Percentiles rank a stretch among this genome's conserved stretches.
phyloP scores from a whole-genome alignment of 2,113 vertebrate species.

The Platichthys stellatus region DNA sequence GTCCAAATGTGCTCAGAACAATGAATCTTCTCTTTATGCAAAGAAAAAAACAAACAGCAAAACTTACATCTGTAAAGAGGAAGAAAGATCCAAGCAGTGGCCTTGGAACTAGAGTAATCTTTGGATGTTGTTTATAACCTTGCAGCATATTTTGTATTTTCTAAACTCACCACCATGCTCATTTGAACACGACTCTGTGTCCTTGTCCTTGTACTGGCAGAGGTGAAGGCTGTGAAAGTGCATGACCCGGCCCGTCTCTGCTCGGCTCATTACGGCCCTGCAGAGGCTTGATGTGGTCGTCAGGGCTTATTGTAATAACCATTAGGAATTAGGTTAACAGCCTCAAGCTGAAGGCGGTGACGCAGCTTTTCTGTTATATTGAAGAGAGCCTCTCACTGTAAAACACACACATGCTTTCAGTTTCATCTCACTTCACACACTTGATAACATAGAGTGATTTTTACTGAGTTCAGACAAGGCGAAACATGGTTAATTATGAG shows the following conservation, averaged over 20 bases:
- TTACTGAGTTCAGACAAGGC: constrained; percentile 47
- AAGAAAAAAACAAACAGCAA: constrained; percentile 28
- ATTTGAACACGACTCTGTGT: constrained; percentile 41
- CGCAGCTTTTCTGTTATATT: constrained; percentile 52
- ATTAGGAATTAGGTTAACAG: constrained; percentile 66
- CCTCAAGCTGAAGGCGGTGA: constrained; percentile 50
- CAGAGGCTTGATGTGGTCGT: constrained; percentile 76
- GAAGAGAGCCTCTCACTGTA: constrained; percentile 37
- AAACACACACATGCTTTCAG: constrained; percentile 53
- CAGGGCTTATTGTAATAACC: constrained; percentile 72
- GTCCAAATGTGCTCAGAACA: constrained; percentile 41
- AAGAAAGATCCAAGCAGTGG: constrained; percentile 21
- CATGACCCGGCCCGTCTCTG: constrained; percentile 49
- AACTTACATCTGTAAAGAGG: constrained; percentile 46
- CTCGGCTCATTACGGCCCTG: constrained; percentile 67
- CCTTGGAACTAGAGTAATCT: constrained; percentile 50
- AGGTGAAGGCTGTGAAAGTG: constrained; percentile 56
- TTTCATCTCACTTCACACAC: constrained; percentile 41
- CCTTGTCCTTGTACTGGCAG: constrained; percentile 38
- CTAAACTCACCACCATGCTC: constrained; percentile 40
- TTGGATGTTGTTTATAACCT: constrained; percentile 70
- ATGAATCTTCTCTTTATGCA: constrained; percentile 55
- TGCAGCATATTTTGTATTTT: constrained; percentile 50
- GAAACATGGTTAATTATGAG: constrained; percentile 41
- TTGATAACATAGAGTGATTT: constrained; percentile 28